Base-by-base conservation (phyloP, 2,797 vertebrate genomes). In the Crenichthys baileyi region DNA sequence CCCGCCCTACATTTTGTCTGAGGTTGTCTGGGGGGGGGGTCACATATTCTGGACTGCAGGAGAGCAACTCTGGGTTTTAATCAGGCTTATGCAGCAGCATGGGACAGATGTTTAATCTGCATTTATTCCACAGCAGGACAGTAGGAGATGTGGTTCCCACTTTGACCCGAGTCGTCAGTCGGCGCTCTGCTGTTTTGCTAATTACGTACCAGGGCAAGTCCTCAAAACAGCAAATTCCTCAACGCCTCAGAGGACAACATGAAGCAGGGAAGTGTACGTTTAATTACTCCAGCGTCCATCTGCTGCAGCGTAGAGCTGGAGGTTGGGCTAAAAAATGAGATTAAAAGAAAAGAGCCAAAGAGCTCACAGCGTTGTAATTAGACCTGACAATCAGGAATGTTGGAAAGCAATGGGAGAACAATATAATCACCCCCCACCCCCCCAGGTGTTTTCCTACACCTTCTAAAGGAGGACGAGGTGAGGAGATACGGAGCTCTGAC, bases 371-470 rank as follows among this genome's bases (percentile, higher is more conserved):
- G 85, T 71, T 90, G 84, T 92, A 93, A 95, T 94, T 93, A 92
- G 92, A 88, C 74, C 85, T 92, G 94, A 93, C 93, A 93, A 94
- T 94, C 87, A 91, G 92, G 83, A 91, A 91, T 91, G 90, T 83
- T 79, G 81, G 87, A 82, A 79, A 87, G 82, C 46, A 41, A 88
- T 26, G 77, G 78, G 77, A 31, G 88, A 93, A 92, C 67, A 73
- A 72, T 83, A 79, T 93, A 94, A 95, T 94, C 90, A 94, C 84
- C 87, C 89, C 92, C 92, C 90, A 94, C 84, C 87, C 89, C 92
- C 92, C 50, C 15, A 70, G 91, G 89, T 88, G 85, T 89, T 89
- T 85, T 89, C 78, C 91, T 86, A 77, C 90, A 89, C 86, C 90
- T 91, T 89, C 85, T 90, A 89, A 92, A 93, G 93, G 72, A 84